A percentile compares a stretch with the other conserved stretches of the same genome.
phyloP scores from a whole-genome alignment of 2,888 invertebrate species.

The Timandra comae region DNA sequence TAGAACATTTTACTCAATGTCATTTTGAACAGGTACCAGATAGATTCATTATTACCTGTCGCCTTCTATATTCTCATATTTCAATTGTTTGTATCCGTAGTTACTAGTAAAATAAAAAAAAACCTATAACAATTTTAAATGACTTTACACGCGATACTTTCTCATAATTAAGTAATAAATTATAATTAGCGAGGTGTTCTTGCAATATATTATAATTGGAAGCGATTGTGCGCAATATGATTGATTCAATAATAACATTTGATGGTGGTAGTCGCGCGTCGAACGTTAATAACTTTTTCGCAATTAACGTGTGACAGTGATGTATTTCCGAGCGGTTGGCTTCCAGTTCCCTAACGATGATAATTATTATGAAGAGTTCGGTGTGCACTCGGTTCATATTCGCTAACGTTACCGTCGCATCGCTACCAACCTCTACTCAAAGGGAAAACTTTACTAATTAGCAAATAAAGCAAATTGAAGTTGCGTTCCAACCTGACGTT shows the following conservation, averaged over 20 bases:
- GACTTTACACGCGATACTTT: no score
- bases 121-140: no score
- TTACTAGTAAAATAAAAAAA: no score
- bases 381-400: slow-evolving; percentile 22
- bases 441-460: slow-evolving; percentile 64
- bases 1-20: slow-evolving; percentile 9
- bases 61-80: no score
- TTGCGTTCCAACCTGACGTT: slow-evolving; percentile 44
- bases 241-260: slow-evolving; percentile 22
- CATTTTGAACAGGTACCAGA: not conserved
- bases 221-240: slow-evolving; percentile 12
- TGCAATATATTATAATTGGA: slow-evolving; percentile 2
- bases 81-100: no score
- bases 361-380: slow-evolving; percentile 49
- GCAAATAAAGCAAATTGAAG: slow-evolving; percentile 63
- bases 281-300: slow-evolving; percentile 29
- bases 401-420: slow-evolving; percentile 23
- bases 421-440: slow-evolving; percentile 36
- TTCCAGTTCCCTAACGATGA: slow-evolving; percentile 35
- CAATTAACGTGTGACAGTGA: slow-evolving; percentile 29
- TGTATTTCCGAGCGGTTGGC: slow-evolving; percentile 23
- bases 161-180: no score
- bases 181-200: no score
- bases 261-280: slow-evolving; percentile 22
- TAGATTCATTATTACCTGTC: no score